Base-by-base conservation (phyloP, 2,113 vertebrate genomes). In the Nycticebus coucang region DNA sequence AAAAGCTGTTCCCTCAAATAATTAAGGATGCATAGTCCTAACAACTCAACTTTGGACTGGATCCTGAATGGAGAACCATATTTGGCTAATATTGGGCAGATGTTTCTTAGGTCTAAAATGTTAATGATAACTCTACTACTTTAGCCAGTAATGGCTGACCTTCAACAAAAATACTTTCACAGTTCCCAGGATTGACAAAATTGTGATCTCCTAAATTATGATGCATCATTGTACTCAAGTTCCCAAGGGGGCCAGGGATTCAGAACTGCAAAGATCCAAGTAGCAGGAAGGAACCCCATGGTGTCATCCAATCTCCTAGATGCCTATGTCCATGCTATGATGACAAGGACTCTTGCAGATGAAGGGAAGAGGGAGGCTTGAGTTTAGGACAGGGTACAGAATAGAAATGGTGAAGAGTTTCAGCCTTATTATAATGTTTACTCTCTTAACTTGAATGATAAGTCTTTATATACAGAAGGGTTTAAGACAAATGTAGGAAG, bases 71-170 rank as follows among this genome's bases (percentile, higher is more conserved):
- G 45, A 89, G 71, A 92, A 68, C 12, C 35, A 53, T 71, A 77
- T 88, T 91, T 79, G 53, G 33, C 53, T 68, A 93, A 75, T 10
- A 78, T 72, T 0, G 0, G 84, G 60, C 11, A 68, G 86, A 62
- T 57, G n/a, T 26, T 93, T 89, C 77, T 83, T 30, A 81, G 64
- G 79, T 83, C n/a, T 80, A 88, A 95, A 93, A 93, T 59, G 77
- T 64, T 92, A 68, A 84, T 74, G 79, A 80, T 78, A 41, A 92
- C 82, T 30, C 35, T 24, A 45, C 10, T 79, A 69, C 60, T 92
- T 95, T 30, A 74, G 50, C 33, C 21, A 84, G 35, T 74, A 94
- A 88, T 57, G 37, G 33, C 45, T 79, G 35, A 45, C 64, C 84
- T 92, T 96, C 71, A 93, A 85, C n/a, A 85, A 93, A 95, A 92